A percentile compares a stretch with the other conserved stretches of the same genome.
phyloP scores from a whole-genome alignment of 1,140 invertebrate genomes.

The Fopius arisanus region DNA sequence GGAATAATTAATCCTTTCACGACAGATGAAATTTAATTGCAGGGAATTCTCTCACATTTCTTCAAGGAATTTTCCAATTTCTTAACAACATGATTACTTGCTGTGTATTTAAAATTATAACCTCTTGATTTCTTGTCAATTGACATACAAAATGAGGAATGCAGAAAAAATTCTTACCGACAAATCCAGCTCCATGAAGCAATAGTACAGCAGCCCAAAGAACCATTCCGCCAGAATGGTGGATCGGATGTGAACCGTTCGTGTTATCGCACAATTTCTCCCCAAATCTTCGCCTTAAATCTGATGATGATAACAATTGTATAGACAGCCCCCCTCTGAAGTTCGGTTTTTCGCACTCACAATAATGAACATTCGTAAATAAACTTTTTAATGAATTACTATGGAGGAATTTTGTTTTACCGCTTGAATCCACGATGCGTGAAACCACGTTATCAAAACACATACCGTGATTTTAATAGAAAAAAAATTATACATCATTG shows the following conservation, averaged over 20 bases:
- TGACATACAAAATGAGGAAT: too few species aligned
- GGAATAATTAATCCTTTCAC: too few species aligned
- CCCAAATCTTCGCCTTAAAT: constrained; percentile 36
- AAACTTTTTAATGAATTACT: background rate
- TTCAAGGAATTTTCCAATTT: too few species aligned
- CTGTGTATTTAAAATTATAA: too few species aligned
- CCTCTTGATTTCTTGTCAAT: too few species aligned
- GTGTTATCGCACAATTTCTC: constrained; percentile 52
- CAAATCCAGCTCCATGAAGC: constrained; percentile 64
- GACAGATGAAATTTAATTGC: too few species aligned
- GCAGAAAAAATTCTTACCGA: constrained; percentile 47
- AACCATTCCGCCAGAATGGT: constrained; percentile 62
- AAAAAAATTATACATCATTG: background rate
- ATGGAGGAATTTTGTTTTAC: background rate
- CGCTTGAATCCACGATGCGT: background rate
- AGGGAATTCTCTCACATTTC: too few species aligned
- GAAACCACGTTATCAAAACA: background rate
- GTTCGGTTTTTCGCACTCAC: constrained; percentile 16
- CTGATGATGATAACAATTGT: constrained; percentile 16
- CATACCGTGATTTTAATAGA: background rate
- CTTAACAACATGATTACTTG: too few species aligned
- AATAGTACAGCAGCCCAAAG: constrained; percentile 66
- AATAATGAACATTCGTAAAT: background rate
- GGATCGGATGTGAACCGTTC: constrained; percentile 56
- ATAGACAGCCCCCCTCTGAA: background rate